Percentiles rank a stretch among this genome's conserved stretches.
Evolutionary conservation across 2,113 vertebrate genomes (phyloP).

Genomic region (Cyprinodon tularosa): DNA sequence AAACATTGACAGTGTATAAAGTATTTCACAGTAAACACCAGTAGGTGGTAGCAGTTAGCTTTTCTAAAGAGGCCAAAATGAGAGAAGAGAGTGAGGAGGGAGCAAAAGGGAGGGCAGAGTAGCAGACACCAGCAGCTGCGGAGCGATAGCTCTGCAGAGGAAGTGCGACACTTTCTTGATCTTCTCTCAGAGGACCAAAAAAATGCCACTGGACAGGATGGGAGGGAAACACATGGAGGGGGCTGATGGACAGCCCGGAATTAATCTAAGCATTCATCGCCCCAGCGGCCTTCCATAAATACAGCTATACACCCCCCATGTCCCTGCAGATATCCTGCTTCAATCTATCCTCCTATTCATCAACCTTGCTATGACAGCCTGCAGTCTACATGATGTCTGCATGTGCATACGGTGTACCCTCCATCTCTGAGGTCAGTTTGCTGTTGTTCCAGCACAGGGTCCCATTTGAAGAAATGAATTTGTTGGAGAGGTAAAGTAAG

Average conservation of each 20-base stretch:
- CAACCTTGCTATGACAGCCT: slow-evolving; percentile 52
- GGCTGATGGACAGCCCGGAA: slow-evolving; percentile 50
- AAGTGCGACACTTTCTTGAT: slow-evolving; percentile 80
- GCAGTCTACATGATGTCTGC: slow-evolving; percentile 33
- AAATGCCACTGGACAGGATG: slow-evolving; percentile 60
- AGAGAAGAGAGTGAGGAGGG: slow-evolving; percentile 33
- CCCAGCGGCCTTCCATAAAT: slow-evolving; percentile 21
- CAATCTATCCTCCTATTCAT: slow-evolving; percentile 56
- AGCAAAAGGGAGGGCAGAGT: slow-evolving; percentile 64
- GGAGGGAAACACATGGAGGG: slow-evolving; percentile 19
- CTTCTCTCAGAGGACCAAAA: slow-evolving; percentile 71
- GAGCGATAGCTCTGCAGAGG: slow-evolving; percentile 81
- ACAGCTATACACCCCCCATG: slow-evolving; percentile 44
- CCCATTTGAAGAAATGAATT: slow-evolving; percentile 16
- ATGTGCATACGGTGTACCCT: slow-evolving; percentile 47
- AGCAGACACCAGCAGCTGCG: slow-evolving; percentile 78
- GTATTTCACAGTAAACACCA: slow-evolving; percentile 53
- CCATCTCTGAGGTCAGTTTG: slow-evolving; percentile 49
- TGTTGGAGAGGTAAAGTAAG: not conserved
- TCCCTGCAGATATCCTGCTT: slow-evolving; percentile 46
- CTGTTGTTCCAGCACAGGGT: slow-evolving; percentile 35
- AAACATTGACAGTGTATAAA: not conserved
- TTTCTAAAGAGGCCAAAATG: slow-evolving; percentile 6
- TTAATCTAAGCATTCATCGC: slow-evolving; percentile 33
- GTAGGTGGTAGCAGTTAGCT: slow-evolving; percentile 75